Conservation (phyloP, 2,888 invertebrate species). For the Eustalomyia histrio region DNA sequence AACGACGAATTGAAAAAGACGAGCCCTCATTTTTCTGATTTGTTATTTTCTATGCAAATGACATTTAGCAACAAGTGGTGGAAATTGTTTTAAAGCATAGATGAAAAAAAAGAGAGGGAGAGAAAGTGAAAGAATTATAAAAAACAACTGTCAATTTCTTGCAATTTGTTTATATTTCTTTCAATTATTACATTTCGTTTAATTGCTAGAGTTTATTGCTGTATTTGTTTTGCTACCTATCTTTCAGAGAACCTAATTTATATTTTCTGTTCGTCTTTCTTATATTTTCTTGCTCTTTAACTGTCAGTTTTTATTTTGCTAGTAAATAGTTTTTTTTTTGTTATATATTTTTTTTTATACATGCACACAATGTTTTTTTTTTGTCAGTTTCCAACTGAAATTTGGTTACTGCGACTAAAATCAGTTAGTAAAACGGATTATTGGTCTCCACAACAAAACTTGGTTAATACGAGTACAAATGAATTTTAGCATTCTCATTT, state of each 20-base stretch:
- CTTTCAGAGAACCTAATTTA: background rate
- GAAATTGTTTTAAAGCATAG: background rate
- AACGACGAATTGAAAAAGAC: constrained; percentile 30
- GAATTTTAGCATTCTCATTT: too few species aligned
- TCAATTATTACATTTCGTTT: background rate
- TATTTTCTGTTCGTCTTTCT: background rate
- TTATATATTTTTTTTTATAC: background rate
- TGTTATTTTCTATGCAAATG: constrained; percentile 24
- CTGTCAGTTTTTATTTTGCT: constrained; percentile 22
- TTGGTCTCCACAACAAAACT: too few species aligned
- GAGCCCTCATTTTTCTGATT: constrained; percentile 41
- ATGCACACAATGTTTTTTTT: too few species aligned
- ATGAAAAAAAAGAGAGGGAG: background rate
- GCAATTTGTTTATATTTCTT: constrained; percentile 36
- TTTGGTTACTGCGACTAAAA: too few species aligned
- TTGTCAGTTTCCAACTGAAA: too few species aligned
- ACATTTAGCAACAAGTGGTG: constrained; percentile 55
- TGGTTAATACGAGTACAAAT: too few species aligned
- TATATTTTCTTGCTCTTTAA: constrained; percentile 4
- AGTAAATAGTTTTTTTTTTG: background rate
- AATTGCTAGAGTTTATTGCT: background rate
- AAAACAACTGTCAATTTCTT: constrained; percentile 28
- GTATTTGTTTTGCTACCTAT: constrained; percentile 51
- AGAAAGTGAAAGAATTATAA: background rate
- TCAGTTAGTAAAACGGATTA: too few species aligned